Base-by-base conservation (phyloP, 1,140 invertebrate genomes). In the Drosophila baimaii region DNA sequence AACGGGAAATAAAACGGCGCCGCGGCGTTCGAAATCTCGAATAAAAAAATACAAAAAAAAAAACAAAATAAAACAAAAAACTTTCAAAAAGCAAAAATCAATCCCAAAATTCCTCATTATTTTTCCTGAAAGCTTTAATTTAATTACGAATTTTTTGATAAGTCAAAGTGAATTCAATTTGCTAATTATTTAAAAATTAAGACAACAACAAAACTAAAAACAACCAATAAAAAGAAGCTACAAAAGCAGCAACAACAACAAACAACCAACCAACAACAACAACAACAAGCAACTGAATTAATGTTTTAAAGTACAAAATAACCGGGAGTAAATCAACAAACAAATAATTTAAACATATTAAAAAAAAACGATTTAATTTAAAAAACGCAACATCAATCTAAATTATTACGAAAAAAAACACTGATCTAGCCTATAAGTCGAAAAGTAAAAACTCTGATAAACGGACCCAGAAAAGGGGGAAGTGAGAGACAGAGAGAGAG, bases 251-350 rank as follows among this genome's bases (percentile, higher is more conserved):
- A 88, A 69, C 71, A 91, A 73, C 71, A 91, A 74, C 71, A 88
- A 88, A 74, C 73, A 82, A 85, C 80, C 62, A 72, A 81, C 76
- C 79, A 86, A 54, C n/a, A 54, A 79, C 55, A 77, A 90, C 76
- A 78, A 71, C 77, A 70, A 71, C 68, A 86, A 89, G 75, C 83
- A 84, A 89, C 83, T 86, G 85, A 91, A 91, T 85, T 88, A 90
- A 91, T 90, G 84, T 91, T 90, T 84, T 79, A 91, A 91, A 91
- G 88, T 91, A 91, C 91, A 91, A 91, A 91, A 88, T 89, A 88
- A 88, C 83, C 83, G 83, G 83, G 83, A 88, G 84, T 81, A 86
- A 90, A 85, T 77, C 83, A 90, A 72, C 62, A 80, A 52, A 79
- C 54, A 77, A 80, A 73, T 79, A 90, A 85, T 82, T 83, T 81